A percentile compares a stretch with the other conserved stretches of the same genome.
Conservation (phyloP, 2,888 invertebrate species). For the Apodemia zela region DNA sequence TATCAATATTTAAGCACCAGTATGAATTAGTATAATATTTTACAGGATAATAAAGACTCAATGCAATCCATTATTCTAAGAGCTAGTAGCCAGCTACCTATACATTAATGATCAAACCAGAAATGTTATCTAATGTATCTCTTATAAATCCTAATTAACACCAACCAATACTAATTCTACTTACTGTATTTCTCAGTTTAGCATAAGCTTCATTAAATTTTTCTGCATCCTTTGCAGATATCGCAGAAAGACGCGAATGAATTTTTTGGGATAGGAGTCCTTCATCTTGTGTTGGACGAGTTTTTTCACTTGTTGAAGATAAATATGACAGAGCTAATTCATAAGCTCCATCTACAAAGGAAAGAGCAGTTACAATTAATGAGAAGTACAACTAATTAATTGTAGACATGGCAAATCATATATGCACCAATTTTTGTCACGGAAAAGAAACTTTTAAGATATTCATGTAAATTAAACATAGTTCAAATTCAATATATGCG, state of each 20-base stretch:
- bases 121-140: no score
- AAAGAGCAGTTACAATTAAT: not conserved
- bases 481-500: conserved; percentile 19
- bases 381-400: not conserved
- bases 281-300: conserved; percentile 54
- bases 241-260: conserved; percentile 48
- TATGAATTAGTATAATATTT: no score
- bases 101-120: no score
- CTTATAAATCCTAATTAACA: no score
- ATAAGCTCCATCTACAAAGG: conserved; percentile 62
- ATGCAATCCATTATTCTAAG: no score
- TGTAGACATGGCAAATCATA: not conserved
- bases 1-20: no score
- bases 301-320: conserved; percentile 56
- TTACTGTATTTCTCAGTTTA: conserved; percentile 68
- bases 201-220: conserved; percentile 70
- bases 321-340: conserved; percentile 69
- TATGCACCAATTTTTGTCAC: not conserved
- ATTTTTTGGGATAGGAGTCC: conserved; percentile 66
- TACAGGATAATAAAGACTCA: no score
- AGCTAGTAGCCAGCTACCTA: no score
- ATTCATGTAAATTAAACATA: conserved; percentile 53
- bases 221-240: conserved; percentile 59
- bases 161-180: conserved; percentile 39
- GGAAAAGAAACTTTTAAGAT: conserved; percentile 32